Conservation (phyloP, 1,140 invertebrate genomes). For the Diabrotica virgifera region DNA sequence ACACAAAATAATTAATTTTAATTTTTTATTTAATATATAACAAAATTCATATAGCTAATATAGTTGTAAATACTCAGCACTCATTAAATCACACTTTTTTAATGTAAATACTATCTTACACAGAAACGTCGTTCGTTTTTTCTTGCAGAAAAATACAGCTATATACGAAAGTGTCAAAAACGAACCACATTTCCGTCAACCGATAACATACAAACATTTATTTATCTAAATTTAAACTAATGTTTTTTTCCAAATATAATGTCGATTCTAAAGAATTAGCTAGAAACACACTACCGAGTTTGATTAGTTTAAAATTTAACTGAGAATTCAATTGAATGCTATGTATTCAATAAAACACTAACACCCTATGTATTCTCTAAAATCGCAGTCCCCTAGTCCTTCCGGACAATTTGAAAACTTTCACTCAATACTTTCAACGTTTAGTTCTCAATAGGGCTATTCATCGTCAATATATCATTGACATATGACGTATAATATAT, state of each 20-base stretch:
- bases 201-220: constrained; percentile 32
- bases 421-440: no score
- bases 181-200: constrained; percentile 22
- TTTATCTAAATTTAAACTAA: constrained; percentile 29
- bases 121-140: constrained; percentile 21
- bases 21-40: constrained; percentile 34
- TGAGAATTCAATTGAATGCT: background rate
- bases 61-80: constrained; percentile 30
- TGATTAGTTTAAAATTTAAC: constrained; percentile 11
- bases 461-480: no score
- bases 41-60: constrained; percentile 36
- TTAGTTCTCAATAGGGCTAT: no score
- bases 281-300: constrained; percentile 20
- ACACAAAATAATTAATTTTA: constrained; percentile 7
- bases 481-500: no score
- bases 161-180: constrained; percentile 8
- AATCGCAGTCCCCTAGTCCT: background rate
- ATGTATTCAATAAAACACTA: constrained; percentile 3
- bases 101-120: constrained; percentile 10
- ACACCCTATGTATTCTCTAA: background rate
- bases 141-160: background rate
- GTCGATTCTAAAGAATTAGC: constrained; percentile 20
- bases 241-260: constrained; percentile 21
- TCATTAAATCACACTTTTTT: constrained; percentile 31
- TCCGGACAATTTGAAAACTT: no score